A percentile compares a stretch with the other conserved stretches of the same genome.
These are phyloP conservation scores for Nomada lathburiana DNA, from an alignment of 2,888 invertebrate genomes.

Conservation along the genomic window DNA sequence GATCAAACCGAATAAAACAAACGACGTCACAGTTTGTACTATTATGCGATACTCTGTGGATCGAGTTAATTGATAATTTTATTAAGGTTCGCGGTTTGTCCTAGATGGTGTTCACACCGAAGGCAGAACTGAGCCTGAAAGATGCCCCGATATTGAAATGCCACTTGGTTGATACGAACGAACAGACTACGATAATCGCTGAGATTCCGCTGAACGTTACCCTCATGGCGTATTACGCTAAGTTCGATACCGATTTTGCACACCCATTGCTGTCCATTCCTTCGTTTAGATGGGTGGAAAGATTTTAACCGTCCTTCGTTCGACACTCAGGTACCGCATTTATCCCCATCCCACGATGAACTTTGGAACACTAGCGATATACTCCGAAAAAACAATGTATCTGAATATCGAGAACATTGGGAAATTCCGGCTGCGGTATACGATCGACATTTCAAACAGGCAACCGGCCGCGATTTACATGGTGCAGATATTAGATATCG, in stretches of 20 bases:
- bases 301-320: too few species aligned
- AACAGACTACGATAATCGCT: conserved; percentile 68
- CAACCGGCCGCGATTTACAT: conserved; percentile 30
- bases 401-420: conserved; percentile 87
- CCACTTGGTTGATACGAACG: conserved; percentile 71
- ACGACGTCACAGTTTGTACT: conserved; percentile 66
- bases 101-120: conserved; percentile 71
- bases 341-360: conserved; percentile 87
- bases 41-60: neutral
- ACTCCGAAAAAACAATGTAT: conserved; percentile 85
- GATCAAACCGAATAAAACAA: conserved; percentile 66
- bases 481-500: neutral
- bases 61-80: neutral
- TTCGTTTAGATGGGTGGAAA: neutral
- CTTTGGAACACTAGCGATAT: conserved; percentile 87
- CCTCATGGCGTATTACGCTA: conserved; percentile 68
- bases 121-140: conserved; percentile 69
- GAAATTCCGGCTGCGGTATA: conserved; percentile 86
- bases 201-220: conserved; percentile 77
- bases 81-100: neutral
- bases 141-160: conserved; percentile 73
- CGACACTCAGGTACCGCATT: conserved; percentile 85
- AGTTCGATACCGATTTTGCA: conserved; percentile 59
- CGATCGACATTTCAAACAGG: neutral
- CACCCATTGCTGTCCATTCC: neutral